Evolutionary conservation across 2,797 vertebrate species (phyloP).

Genomic region (Graptemys geographica): DNA sequence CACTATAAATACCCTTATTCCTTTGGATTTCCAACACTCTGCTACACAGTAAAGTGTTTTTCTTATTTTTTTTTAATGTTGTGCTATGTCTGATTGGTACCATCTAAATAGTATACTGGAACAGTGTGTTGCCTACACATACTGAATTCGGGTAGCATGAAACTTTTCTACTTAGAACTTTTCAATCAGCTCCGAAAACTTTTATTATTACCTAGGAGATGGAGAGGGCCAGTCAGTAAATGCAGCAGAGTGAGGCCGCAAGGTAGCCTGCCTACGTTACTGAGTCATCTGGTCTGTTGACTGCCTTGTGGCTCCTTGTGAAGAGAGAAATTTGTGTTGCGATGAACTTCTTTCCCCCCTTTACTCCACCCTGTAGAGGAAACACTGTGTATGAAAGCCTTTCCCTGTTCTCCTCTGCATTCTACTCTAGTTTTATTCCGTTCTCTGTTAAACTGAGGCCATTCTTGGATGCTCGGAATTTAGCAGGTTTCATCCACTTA

Average conservation of each 20-base stretch:
- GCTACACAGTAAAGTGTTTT: not conserved
- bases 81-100: not conserved
- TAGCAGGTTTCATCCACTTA: constrained; percentile 22
- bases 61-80: not conserved
- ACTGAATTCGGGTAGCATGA: constrained; percentile 34
- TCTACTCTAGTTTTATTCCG: constrained; percentile 15
- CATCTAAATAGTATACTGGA: not conserved
- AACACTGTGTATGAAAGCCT: constrained; percentile 3
- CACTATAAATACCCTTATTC: constrained; percentile 21
- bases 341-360: not conserved
- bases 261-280: not conserved
- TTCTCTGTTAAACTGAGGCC: constrained; percentile 21
- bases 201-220: constrained; percentile 57
- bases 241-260: constrained; percentile 35
- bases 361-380: not conserved
- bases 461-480: not conserved
- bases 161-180: constrained; percentile 47
- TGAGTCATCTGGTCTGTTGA: not conserved
- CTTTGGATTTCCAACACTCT: not conserved
- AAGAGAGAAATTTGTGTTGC: constrained; percentile 19
- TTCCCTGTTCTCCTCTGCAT: constrained; percentile 9
- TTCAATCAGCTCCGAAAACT: constrained; percentile 33
- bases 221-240: constrained; percentile 45
- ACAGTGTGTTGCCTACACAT: not conserved
- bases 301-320: not conserved